phyloP scores from a whole-genome alignment of 2,113 vertebrate species.

The Osmerus eperlanus region DNA sequence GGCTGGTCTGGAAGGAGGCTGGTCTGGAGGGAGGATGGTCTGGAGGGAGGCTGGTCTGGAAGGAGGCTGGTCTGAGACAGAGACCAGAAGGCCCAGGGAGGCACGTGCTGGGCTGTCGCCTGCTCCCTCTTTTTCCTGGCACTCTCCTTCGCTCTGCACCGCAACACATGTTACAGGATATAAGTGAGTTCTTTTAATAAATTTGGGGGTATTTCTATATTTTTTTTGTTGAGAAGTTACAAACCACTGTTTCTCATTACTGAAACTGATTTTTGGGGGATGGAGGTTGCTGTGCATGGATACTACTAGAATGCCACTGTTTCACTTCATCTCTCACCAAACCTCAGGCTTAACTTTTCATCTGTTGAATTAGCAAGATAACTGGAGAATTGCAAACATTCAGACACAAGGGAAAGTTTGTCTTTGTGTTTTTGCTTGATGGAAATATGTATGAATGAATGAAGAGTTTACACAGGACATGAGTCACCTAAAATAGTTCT shows the following conservation, averaged over 20 bases:
- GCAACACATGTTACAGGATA: conserved; percentile 77
- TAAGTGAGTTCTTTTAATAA: conserved; percentile 76
- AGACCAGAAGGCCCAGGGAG: conserved; percentile 60
- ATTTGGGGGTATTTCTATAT: conserved; percentile 64
- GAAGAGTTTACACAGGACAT: no score
- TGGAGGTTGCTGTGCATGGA: conserved; percentile 47
- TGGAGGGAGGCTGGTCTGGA: background rate
- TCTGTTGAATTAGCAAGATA: background rate
- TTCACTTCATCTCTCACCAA: conserved; percentile 7
- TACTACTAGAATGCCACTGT: conserved; percentile 35
- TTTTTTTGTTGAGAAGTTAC: conserved; percentile 54
- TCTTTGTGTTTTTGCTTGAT: no score
- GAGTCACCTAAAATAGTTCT: no score
- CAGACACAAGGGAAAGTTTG: background rate
- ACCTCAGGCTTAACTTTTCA: conserved; percentile 9
- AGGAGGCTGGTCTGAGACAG: conserved; percentile 47
- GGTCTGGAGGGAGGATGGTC: no score
- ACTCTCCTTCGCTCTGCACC: conserved; percentile 53
- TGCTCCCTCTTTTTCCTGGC: conserved; percentile 73
- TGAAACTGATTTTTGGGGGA: conserved; percentile 28
- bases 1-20: no score
- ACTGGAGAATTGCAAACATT: background rate
- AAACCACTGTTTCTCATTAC: conserved; percentile 70
- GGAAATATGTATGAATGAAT: no score
- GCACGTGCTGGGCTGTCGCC: conserved; percentile 58